Base-by-base conservation (phyloP, 2,113 vertebrate species). In the Apteryx mantelli region DNA sequence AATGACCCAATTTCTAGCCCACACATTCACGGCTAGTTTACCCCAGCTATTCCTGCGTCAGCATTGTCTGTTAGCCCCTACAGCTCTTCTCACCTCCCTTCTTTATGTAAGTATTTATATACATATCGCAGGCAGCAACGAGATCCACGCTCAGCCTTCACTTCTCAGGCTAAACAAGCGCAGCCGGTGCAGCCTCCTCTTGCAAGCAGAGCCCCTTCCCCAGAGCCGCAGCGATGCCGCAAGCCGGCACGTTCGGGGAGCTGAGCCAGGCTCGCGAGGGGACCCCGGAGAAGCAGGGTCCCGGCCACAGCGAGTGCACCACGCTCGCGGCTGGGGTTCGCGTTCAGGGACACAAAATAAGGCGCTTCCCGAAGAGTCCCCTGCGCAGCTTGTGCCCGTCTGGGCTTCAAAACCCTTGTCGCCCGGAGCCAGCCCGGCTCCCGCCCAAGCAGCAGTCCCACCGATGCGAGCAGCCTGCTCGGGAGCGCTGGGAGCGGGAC, bases 1-100 rank as follows among this genome's bases (percentile, higher is more conserved):
- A 78, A 75, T 80, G 89, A 69, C 89, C 89, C 75, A n/a, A 66
- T 92, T 94, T 83, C 78, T 11, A 92, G 82, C 89, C 86, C 95
- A 92, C 92, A 56, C 66, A 28, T 38, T 64, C 60, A 26, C 3
- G 13, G 81, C 50, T 60, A 38, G 42, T 46, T 56, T 24, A 38
- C 78, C 63, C 63, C 32, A 10, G 19, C 19, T 18, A 2, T 68
- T 53, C 92, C 26, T 77, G 88, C 80, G 26, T 77, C 94, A 95
- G 84, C 88, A 13, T 26, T 84, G 75, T 76, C 79, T 91, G 91
- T 15, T 5, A 42, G 86, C 82, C 86, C 20, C 71, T 9, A 40
- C 79, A 16, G 83, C 79, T 68, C 82, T 24, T 25, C 85, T 73
- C 81, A 20, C 44, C 52, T 28, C 91, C 76, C 69, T 64, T 82